phyloP scores from a whole-genome alignment of 2,888 invertebrate genomes.

The Xestoiulus laeticollis region DNA sequence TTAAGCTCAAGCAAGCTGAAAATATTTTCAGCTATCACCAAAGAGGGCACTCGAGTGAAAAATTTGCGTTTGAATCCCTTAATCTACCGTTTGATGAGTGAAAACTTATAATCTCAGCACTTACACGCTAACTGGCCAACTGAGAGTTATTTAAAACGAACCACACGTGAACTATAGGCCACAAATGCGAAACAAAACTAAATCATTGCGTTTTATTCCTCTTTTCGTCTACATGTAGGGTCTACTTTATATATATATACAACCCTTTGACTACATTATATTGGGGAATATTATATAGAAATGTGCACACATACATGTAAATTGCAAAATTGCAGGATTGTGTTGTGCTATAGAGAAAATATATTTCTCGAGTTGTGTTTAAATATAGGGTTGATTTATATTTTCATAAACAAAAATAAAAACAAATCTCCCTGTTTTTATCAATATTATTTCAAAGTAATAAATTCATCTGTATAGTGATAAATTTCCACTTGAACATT shows the following conservation, averaged over 20 bases:
- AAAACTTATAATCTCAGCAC: constrained; percentile 32
- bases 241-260: not conserved
- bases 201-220: not conserved
- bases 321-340: too few species aligned
- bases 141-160: constrained; percentile 24
- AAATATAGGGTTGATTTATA: too few species aligned
- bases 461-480: too few species aligned
- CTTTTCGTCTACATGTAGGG: too few species aligned
- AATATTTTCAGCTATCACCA: constrained; percentile 21
- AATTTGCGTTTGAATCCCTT: not conserved
- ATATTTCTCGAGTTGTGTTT: too few species aligned
- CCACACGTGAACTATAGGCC: not conserved
- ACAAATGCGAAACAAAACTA: not conserved
- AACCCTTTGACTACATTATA: not conserved
- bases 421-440: too few species aligned
- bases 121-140: constrained; percentile 8
- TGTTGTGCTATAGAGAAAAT: too few species aligned
- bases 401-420: too few species aligned
- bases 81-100: constrained; percentile 33
- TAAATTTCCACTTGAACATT: too few species aligned
- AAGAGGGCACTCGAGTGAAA: constrained; percentile 41
- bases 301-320: too few species aligned
- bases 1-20: constrained; percentile 35
- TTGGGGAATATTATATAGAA: not conserved
- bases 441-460: too few species aligned